A percentile compares a stretch with the other conserved stretches of the same genome.
Evolutionary conservation across 2,113 vertebrate species (phyloP).

Genomic region (Bos taurus): ARS-UCD2.0 NC_037338.1:33713001-33713500

Average conservation of each 20-base stretch:
- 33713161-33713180: not conserved
- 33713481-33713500: not conserved
- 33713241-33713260: not conserved
- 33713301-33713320: not conserved
- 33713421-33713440: not conserved
- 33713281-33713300: not conserved
- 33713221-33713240: not conserved
- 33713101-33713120: not conserved
- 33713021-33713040: not conserved
- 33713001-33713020: not conserved
- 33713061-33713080: not conserved
- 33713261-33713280: not conserved
- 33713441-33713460: not conserved
- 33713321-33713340: not conserved
- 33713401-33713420: not conserved
- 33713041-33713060: not conserved
- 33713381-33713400: not conserved
- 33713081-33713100: not conserved
- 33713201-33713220: not conserved
- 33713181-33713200: not conserved
- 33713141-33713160: not conserved
- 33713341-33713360: not conserved
- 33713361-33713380: not conserved
- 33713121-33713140: not conserved
- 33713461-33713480: not conserved